Base-by-base conservation (phyloP, 2,888 invertebrate species). In the Epinotia nisella region DNA sequence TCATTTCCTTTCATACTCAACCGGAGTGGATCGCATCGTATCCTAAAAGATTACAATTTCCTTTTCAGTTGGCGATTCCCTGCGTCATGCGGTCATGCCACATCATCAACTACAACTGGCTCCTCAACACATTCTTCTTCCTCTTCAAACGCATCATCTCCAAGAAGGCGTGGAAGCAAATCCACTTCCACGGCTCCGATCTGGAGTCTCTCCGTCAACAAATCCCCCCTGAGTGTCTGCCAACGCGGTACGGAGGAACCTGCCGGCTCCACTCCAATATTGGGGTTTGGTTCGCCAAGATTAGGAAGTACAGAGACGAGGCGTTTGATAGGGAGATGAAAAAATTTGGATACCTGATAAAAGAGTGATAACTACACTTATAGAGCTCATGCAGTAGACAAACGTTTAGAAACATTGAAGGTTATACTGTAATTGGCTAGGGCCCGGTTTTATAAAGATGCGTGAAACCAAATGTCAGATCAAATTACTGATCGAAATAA, bases 101-200 rank as follows among this genome's bases (percentile, higher is more conserved):
- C 88, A 95, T 97, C 74, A 94, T 97, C 45, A 96, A 97, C 87
- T 96, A 97, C 86, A 96, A 96, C 21, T 97, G 97, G 96, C 90
- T 96, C 1, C 95, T 97, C 79, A 96, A 96, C 86, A 95, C 96
- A 1, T 95, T 96, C 77, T 96, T 96, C 83, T 95, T 95, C 75
- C 93, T 97, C 45, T 97, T 97, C 88, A 97, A 96, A 80, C 95
- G 96, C 4, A 95, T 97, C 76, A 92, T 97, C 35, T 95, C 96
- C 71, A 93, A 95, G 41, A 82, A 92, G 21, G 95, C 96, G 90
- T 94, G 94, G 82, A 91, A 94, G 61, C 85, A 82, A 45, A 89
- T 93, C 29, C 84, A 84, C 76, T 93, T 93, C 79, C 93, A 93
- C 74, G 92, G 93, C 9, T 80, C 75, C 74, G 91, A 93, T 70